Evolutionary conservation across 2,797 vertebrate genomes (phyloP).

Genomic region (Enteromius fasciolatus): DNA sequence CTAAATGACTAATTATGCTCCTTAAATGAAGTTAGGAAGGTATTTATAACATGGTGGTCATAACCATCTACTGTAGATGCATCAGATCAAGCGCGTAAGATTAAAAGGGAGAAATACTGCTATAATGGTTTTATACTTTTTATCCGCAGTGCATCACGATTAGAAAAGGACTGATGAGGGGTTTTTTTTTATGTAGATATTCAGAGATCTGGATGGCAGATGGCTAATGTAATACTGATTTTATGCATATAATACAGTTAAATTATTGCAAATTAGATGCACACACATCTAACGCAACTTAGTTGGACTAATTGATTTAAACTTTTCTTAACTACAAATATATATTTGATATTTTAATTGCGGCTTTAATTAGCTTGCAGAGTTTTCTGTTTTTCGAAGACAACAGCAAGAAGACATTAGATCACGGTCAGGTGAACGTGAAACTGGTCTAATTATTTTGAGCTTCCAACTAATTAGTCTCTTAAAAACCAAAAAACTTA

Average conservation of each 20-base stretch:
- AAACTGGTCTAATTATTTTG: background rate
- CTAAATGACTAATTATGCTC: constrained; percentile 16
- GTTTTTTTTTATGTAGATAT: background rate
- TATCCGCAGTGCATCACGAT: background rate
- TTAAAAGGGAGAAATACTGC: background rate
- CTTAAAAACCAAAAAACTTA: background rate
- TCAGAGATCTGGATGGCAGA: background rate
- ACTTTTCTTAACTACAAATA: background rate
- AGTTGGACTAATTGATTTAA: background rate
- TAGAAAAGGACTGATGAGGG: background rate
- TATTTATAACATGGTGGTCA: constrained; percentile 20
- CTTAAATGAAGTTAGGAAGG: background rate
- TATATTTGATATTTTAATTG: background rate
- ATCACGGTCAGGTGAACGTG: background rate
- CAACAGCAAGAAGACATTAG: background rate
- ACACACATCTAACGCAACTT: background rate
- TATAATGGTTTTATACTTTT: background rate
- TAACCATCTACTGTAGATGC: background rate
- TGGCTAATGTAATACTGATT: background rate
- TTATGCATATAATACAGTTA: background rate
- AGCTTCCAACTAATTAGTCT: background rate
- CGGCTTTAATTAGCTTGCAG: background rate
- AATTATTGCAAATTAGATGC: background rate
- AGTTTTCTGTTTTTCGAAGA: background rate
- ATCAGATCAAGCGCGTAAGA: background rate